Conservation (phyloP, 2,888 invertebrate species). For the Neoaliturus tenellus region DNA sequence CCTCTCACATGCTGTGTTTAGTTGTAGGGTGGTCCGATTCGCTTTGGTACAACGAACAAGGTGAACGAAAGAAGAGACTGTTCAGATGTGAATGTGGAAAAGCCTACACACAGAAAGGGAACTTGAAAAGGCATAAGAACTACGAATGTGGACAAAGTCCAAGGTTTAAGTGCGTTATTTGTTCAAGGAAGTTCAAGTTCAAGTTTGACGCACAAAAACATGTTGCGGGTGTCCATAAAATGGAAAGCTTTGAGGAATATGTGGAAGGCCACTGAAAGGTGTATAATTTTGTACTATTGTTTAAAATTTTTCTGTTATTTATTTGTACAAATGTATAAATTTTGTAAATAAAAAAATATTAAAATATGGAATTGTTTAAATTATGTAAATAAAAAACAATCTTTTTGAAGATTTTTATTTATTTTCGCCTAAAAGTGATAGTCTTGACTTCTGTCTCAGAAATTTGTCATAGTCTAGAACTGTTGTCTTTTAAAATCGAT, state of each 20-base stretch:
- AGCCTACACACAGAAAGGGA: conserved; percentile 70
- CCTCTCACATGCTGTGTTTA: neutral
- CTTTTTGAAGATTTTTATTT: too few species aligned
- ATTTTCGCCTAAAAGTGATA: too few species aligned
- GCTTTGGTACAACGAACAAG: neutral
- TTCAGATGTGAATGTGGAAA: conserved; percentile 42
- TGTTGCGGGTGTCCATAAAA: conserved; percentile 6
- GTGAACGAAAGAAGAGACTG: neutral
- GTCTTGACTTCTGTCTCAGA: too few species aligned
- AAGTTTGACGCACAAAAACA: conserved; percentile 45
- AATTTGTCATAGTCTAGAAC: too few species aligned
- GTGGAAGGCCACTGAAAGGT: conserved; percentile 4
- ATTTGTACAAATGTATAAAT: too few species aligned
- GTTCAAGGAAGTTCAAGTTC: conserved; percentile 71
- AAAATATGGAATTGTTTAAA: too few species aligned
- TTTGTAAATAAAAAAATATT: too few species aligned
- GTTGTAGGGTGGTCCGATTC: neutral
- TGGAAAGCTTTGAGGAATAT: conserved; percentile 11
- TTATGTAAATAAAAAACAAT: too few species aligned
- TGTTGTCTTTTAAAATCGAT: too few species aligned
- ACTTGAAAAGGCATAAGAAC: conserved; percentile 69
- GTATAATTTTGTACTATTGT: too few species aligned
- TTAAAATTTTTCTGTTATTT: too few species aligned
- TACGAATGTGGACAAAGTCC: conserved; percentile 71
- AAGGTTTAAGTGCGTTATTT: conserved; percentile 70